phyloP scores from a whole-genome alignment of 2,888 invertebrate species.

The Watsonalla binaria region DNA sequence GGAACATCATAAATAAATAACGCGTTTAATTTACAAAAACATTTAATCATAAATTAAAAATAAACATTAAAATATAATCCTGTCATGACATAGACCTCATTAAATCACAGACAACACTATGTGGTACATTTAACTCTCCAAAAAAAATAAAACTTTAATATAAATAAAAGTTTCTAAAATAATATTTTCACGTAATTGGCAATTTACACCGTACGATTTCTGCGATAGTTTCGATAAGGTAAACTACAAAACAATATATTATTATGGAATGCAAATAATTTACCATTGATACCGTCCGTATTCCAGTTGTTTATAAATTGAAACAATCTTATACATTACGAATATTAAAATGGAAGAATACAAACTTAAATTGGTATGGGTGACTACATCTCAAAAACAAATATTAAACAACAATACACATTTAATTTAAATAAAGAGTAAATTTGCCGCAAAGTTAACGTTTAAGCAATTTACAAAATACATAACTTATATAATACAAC shows the following conservation, averaged over 20 bases:
- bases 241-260: background rate
- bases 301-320: too few species aligned
- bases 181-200: background rate
- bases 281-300: background rate
- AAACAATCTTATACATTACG: too few species aligned
- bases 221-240: background rate
- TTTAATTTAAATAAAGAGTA: too few species aligned
- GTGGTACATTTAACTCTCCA: background rate
- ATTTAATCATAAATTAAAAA: constrained; percentile 42
- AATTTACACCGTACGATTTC: background rate
- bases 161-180: background rate
- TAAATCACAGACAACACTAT: constrained; percentile 42
- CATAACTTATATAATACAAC: too few species aligned
- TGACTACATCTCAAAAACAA: too few species aligned
- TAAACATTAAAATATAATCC: constrained; percentile 37
- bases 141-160: background rate
- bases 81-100: constrained; percentile 42
- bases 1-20: constrained; percentile 11
- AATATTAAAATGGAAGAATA: too few species aligned
- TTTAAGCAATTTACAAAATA: too few species aligned
- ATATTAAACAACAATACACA: too few species aligned
- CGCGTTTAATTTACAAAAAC: constrained; percentile 30
- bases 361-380: too few species aligned
- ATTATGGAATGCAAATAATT: background rate
- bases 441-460: too few species aligned